Evolutionary conservation across 2,888 invertebrate genomes (phyloP).

Genomic region (Temnothorax unifasciatus): DNA sequence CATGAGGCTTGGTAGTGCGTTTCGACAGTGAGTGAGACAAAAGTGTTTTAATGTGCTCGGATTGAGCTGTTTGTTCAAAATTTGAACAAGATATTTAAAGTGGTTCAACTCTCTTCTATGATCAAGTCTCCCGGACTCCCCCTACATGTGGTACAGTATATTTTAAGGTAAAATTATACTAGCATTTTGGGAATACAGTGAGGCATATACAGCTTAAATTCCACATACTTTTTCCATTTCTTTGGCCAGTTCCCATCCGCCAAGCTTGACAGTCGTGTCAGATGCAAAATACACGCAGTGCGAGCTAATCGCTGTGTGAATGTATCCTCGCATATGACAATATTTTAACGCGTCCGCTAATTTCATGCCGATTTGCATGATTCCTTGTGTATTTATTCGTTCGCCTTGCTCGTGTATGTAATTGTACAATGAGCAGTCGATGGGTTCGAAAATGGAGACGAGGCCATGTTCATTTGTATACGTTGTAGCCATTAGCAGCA

Average conservation of each 20-base stretch:
- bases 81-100: too few species aligned
- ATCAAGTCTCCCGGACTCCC: too few species aligned
- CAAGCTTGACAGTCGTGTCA: constrained; percentile 79
- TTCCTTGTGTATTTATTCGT: constrained; percentile 78
- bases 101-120: too few species aligned
- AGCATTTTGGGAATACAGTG: background rate
- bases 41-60: too few species aligned
- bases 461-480: constrained; percentile 78
- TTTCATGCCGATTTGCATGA: constrained; percentile 78
- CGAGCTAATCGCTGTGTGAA: constrained; percentile 81
- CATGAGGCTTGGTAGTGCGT: too few species aligned
- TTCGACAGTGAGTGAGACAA: too few species aligned
- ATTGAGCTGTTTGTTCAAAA: too few species aligned
- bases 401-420: constrained; percentile 81
- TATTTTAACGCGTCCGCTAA: constrained; percentile 80
- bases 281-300: constrained; percentile 81
- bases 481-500: constrained; percentile 81
- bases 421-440: constrained; percentile 81
- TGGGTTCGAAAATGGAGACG: constrained; percentile 80
- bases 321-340: constrained; percentile 80
- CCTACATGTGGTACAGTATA: background rate
- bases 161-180: constrained; percentile 2
- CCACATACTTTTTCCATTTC: constrained; percentile 71
- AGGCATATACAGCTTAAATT: background rate
- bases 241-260: constrained; percentile 82